Conservation (phyloP, 1,140 invertebrate genomes). For the Chelonus insularis region DNA sequence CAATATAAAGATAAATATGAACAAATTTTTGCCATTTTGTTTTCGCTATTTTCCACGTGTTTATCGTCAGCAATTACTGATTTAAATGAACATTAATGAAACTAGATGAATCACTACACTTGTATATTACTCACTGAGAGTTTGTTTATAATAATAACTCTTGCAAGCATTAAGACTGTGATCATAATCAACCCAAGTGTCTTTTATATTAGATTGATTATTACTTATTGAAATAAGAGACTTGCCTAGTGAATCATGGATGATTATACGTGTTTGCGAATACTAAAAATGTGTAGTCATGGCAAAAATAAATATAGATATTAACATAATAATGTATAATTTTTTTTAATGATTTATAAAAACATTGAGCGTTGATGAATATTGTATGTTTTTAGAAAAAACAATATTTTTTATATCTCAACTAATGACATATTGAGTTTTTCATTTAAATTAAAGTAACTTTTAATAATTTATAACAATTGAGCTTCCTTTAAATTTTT, state of each 20-base stretch:
- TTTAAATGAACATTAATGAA: constrained; percentile 18
- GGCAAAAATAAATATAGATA: too few relatives aligned
- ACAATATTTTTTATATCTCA: too few relatives aligned
- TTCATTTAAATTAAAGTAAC: too few relatives aligned
- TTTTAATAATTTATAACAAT: too few relatives aligned
- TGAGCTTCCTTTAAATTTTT: too few relatives aligned
- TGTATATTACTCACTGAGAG: not conserved
- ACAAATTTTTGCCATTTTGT: not conserved
- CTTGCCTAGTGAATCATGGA: not conserved
- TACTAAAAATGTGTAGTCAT: too few relatives aligned
- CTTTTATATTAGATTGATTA: not conserved
- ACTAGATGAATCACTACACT: constrained; percentile 16
- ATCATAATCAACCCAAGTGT: not conserved
- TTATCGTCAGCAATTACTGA: constrained; percentile 14
- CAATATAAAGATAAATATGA: not conserved
- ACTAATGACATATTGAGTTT: too few relatives aligned
- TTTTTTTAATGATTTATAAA: too few relatives aligned
- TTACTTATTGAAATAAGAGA: constrained; percentile 14
- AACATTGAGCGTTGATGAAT: too few relatives aligned
- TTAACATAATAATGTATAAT: too few relatives aligned
- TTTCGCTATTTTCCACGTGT: constrained; percentile 6
- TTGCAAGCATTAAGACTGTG: not conserved
- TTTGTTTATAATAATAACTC: constrained; percentile 6
- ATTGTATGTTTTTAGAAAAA: too few relatives aligned
- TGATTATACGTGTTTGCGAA: too few relatives aligned